Evolutionary conservation across 1,140 invertebrate genomes (phyloP).

Genomic region (Chrysoperla carnea): DNA sequence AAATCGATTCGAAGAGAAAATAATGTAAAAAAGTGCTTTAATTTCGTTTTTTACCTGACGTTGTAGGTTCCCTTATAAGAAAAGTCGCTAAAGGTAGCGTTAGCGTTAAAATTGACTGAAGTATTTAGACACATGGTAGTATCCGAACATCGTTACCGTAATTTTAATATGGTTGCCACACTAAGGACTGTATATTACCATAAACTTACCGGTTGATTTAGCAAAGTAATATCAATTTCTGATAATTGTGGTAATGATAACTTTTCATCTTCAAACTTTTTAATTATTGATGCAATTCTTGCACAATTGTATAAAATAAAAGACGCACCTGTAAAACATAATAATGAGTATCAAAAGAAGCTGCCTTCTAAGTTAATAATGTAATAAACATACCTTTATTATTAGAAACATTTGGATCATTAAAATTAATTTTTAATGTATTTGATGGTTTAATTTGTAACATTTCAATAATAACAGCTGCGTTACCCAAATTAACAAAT

Average conservation of each 20-base stretch:
- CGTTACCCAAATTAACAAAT: slow-evolving; percentile 31
- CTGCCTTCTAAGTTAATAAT: no score
- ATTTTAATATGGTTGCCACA: no score
- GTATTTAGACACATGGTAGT: no score
- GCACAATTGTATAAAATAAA: slow-evolving; percentile 59
- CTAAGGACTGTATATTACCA: no score
- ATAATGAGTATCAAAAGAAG: background rate
- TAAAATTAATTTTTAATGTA: slow-evolving; percentile 26
- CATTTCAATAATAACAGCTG: slow-evolving; percentile 41
- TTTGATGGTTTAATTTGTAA: slow-evolving; percentile 36
- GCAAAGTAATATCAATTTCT: slow-evolving; percentile 33
- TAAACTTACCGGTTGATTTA: slow-evolving; percentile 37
- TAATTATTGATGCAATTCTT: slow-evolving; percentile 38
- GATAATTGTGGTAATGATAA: slow-evolving; percentile 30
- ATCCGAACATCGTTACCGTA: no score
- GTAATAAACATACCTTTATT: slow-evolving; percentile 16
- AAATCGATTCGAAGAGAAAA: no score
- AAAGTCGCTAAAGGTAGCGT: no score
- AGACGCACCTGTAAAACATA: slow-evolving; percentile 30
- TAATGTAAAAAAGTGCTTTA: no score
- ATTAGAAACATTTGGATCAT: slow-evolving; percentile 8
- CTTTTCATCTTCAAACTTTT: slow-evolving; percentile 36
- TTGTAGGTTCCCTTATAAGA: no score
- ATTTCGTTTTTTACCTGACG: no score
- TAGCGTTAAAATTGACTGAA: no score